phyloP scores from a whole-genome alignment of 53 echinoderm and acorn worm species.

The Mesocentrotus franciscanus region DNA sequence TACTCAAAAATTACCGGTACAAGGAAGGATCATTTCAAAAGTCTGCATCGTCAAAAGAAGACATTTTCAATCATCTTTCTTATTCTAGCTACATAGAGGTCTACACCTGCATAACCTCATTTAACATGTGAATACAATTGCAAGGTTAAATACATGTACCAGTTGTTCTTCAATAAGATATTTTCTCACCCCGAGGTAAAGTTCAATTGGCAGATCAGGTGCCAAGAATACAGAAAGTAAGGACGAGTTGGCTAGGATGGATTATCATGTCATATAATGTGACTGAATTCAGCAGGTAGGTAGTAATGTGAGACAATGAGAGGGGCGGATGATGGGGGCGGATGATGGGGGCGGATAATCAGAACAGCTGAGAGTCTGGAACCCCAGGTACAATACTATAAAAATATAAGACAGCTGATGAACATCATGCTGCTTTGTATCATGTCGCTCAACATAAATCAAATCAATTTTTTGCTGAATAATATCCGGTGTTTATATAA shows the following conservation, averaged over 20 bases:
- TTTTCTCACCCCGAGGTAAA: not conserved
- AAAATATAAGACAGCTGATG: slow-evolving; percentile 10
- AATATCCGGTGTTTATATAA: slow-evolving; percentile 21
- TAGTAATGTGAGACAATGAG: slow-evolving; percentile 31
- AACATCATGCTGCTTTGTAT: not conserved
- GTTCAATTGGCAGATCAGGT: slow-evolving; percentile 4
- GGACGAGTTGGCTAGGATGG: not conserved
- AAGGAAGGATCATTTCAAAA: no score
- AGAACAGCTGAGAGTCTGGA: not conserved
- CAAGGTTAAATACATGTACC: no score
- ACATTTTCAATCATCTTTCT: no score
- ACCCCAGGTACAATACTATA: not conserved
- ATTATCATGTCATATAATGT: not conserved
- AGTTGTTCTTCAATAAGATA: not conserved
- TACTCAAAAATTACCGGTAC: no score
- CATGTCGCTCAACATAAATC: not conserved
- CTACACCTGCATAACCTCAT: no score
- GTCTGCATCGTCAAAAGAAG: no score
- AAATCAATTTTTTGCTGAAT: slow-evolving; percentile 15
- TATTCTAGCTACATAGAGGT: no score
- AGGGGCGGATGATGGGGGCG: slow-evolving; percentile 34
- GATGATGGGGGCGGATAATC: not conserved
- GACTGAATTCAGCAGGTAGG: slow-evolving; percentile 11
- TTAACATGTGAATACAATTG: no score
- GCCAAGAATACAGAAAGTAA: not conserved